These are phyloP conservation scores for Polyommatus iphigenia DNA, from an alignment of 2,888 invertebrate genomes.

Conservation along the genomic window DNA sequence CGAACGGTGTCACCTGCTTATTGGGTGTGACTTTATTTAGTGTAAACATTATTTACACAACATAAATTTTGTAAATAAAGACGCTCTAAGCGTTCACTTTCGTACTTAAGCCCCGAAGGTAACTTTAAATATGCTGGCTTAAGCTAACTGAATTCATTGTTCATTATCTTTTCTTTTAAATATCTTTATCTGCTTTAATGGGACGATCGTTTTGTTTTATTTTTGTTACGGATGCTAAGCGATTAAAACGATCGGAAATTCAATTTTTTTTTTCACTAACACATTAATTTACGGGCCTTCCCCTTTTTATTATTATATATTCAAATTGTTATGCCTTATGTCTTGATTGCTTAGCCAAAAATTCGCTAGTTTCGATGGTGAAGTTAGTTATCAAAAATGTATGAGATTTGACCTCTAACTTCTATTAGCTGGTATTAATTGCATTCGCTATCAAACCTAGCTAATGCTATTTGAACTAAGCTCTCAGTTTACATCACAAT, in stretches of 20 bases:
- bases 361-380: too few species aligned
- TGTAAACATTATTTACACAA: conserved; percentile 26
- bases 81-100: not conserved
- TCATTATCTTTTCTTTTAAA: not conserved
- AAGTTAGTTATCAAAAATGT: too few species aligned
- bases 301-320: too few species aligned
- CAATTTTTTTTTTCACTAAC: not conserved
- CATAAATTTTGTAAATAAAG: conserved; percentile 23
- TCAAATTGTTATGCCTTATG: too few species aligned
- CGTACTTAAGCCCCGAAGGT: not conserved
- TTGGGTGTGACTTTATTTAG: conserved; percentile 38
- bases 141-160: not conserved
- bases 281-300: too few species aligned
- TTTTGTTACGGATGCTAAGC: not conserved
- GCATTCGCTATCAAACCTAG: too few species aligned
- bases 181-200: not conserved
- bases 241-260: not conserved
- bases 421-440: too few species aligned
- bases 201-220: not conserved
- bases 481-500: not conserved
- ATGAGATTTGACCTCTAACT: too few species aligned
- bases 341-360: too few species aligned
- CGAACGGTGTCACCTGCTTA: conserved; percentile 46
- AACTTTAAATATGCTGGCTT: conserved; percentile 6
- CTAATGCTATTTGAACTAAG: not conserved